Evolutionary conservation across 2,113 vertebrate species (phyloP).

Genomic region (Nyctibius bracteatus): DNA sequence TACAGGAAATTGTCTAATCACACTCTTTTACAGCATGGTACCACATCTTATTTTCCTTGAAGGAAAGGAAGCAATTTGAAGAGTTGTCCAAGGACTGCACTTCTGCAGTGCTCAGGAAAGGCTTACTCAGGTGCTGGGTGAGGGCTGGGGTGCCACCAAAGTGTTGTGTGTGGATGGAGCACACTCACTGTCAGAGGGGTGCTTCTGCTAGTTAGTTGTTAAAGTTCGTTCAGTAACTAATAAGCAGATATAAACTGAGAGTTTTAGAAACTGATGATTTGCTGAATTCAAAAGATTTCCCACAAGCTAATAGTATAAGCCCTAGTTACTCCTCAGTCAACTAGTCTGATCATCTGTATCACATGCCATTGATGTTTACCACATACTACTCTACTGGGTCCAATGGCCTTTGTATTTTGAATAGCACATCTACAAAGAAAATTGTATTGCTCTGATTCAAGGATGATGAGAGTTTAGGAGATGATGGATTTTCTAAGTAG

Average conservation of each 20-base stretch:
- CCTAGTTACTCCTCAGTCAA: not conserved
- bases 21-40: accelerated
- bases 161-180: not conserved
- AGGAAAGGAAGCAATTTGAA: not conserved
- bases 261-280: not conserved
- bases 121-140: not conserved
- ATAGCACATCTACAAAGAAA: not conserved
- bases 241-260: not conserved
- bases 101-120: not conserved
- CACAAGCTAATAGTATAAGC: not conserved
- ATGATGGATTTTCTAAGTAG: not conserved
- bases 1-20: not conserved
- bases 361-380: not conserved
- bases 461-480: not conserved
- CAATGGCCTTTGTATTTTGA: not conserved
- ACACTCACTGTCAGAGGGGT: not conserved
- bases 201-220: not conserved
- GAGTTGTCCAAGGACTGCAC: not conserved
- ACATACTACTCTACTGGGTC: not conserved
- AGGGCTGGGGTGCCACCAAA: not conserved
- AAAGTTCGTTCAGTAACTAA: not conserved
- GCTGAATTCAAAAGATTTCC: not conserved
- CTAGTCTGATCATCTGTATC: not conserved
- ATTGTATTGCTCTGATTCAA: not conserved
- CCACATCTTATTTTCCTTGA: not conserved